A percentile compares a stretch with the other conserved stretches of the same genome.
phyloP scores from a whole-genome alignment of 2,797 vertebrate genomes.

The Chloroceryle amazona region DNA sequence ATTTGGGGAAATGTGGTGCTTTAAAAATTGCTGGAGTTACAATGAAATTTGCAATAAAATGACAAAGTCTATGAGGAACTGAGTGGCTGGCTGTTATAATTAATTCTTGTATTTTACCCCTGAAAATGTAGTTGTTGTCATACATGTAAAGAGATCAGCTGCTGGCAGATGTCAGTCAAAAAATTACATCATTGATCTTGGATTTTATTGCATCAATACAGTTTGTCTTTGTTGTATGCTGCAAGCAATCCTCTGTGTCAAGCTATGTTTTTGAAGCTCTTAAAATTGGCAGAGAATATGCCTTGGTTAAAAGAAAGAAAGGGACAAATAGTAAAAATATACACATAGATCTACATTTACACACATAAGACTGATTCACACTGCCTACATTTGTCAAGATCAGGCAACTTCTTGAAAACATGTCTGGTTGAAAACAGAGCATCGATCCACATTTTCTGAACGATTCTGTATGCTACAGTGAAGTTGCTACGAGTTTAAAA shows the following conservation, averaged over 20 bases:
- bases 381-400: conserved; percentile 62
- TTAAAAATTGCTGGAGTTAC: neutral
- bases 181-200: conserved; percentile 46
- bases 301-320: conserved; percentile 25
- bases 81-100: neutral
- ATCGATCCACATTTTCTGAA: neutral
- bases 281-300: conserved; percentile 22
- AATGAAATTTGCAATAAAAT: neutral
- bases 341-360: conserved; percentile 31
- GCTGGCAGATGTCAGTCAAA: conserved; percentile 24
- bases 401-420: conserved; percentile 18
- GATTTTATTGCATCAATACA: conserved; percentile 53
- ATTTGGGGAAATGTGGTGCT: neutral
- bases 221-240: conserved; percentile 5
- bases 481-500: neutral
- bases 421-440: conserved; percentile 26
- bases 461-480: neutral
- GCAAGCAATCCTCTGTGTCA: neutral
- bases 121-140: neutral
- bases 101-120: neutral
- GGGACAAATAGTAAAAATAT: conserved; percentile 58
- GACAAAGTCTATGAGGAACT: neutral
- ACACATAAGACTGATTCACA: conserved; percentile 51
- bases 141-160: neutral
- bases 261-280: conserved; percentile 16